These are phyloP conservation scores for Lottia scabra DNA, from an alignment of 2,888 invertebrate genomes.

Conservation along the genomic window DNA sequence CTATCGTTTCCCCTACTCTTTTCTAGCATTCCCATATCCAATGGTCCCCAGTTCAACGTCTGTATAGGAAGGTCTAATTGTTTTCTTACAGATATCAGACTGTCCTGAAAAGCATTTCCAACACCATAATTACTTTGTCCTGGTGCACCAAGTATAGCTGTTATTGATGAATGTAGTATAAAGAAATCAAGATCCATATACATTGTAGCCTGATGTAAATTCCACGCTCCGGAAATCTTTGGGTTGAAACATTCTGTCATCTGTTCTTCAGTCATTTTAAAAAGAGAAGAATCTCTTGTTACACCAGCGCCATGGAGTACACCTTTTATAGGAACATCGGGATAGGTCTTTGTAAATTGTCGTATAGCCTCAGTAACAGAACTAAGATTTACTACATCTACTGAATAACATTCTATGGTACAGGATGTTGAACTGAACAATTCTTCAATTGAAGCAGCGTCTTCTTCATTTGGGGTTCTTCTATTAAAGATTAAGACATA, in stretches of 20 bases:
- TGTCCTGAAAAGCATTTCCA: conserved; percentile 52
- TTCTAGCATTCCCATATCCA: conserved; percentile 43
- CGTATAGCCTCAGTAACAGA: conserved; percentile 30
- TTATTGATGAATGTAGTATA: conserved; percentile 52
- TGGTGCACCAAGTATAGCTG: conserved; percentile 46
- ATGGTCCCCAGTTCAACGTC: conserved; percentile 55
- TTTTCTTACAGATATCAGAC: conserved; percentile 44
- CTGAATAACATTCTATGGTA: conserved; percentile 29
- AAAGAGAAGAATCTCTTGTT: conserved; percentile 32
- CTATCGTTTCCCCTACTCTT: conserved; percentile 3
- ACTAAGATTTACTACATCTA: conserved; percentile 38
- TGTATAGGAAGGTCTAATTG: conserved; percentile 39
- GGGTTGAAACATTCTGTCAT: conserved; percentile 38
- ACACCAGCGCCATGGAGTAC: conserved; percentile 52
- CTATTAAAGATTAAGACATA: conserved; percentile 42
- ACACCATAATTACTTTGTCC: conserved; percentile 55
- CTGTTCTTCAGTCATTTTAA: conserved; percentile 31
- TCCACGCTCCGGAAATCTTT: conserved; percentile 53
- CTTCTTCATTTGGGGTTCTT: conserved; percentile 26
- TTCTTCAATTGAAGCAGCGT: conserved; percentile 28
- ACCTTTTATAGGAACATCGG: conserved; percentile 34
- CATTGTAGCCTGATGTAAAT: conserved; percentile 45
- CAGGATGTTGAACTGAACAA: conserved; percentile 23
- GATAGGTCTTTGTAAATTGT: conserved; percentile 23
- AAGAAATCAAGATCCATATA: conserved; percentile 46